These are phyloP conservation scores for Pteromalus puparum DNA, from an alignment of 1,140 invertebrate species.

Conservation along the genomic window DNA sequence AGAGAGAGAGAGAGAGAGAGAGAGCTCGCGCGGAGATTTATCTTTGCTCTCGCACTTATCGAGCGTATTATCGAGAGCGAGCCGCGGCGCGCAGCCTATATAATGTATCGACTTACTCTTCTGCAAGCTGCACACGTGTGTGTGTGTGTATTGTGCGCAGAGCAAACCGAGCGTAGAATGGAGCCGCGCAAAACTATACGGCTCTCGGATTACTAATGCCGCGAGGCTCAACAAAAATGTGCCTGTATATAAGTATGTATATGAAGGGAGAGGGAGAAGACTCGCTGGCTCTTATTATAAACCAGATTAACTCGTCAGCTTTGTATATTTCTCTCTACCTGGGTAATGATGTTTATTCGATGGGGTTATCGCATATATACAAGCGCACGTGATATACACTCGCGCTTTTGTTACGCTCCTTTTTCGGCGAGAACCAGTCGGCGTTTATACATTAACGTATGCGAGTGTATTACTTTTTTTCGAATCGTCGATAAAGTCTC, in stretches of 20 bases:
- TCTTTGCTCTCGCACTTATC: conserved; percentile 45
- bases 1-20: conserved; percentile 17
- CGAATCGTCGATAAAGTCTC: no score
- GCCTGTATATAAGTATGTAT: no score
- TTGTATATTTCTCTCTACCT: neutral
- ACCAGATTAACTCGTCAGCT: neutral
- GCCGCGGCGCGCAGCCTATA: neutral
- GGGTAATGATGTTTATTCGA: neutral
- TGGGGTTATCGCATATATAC: no score
- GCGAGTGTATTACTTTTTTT: no score
- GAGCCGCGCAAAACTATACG: neutral
- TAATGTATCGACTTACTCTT: conserved; percentile 24
- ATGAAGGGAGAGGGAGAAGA: neutral
- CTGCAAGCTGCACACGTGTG: neutral
- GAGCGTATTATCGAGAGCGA: conserved; percentile 44
- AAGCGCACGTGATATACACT: no score
- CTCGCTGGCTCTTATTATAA: neutral
- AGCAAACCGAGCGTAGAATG: neutral
- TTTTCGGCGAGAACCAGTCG: no score
- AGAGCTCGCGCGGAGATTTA: conserved; percentile 40
- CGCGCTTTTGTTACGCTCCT: no score
- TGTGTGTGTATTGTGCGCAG: neutral
- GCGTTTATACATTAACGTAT: no score
- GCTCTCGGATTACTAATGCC: conserved; percentile 40
- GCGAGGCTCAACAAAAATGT: neutral